Base-by-base conservation (phyloP, 2,113 vertebrate genomes). In the Reinhardtius hippoglossoides region DNA sequence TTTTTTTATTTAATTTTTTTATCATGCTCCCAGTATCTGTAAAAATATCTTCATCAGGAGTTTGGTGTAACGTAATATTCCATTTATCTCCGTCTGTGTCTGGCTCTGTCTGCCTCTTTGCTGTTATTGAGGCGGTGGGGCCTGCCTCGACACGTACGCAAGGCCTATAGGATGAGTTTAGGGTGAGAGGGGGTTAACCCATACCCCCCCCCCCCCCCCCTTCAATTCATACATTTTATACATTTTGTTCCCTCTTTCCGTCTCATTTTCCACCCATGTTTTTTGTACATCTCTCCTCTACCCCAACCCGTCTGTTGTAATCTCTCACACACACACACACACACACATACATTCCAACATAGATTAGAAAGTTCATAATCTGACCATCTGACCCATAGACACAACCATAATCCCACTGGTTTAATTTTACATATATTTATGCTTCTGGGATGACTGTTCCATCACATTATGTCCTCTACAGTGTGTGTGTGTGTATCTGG, bases 361-460 rank as follows among this genome's bases (percentile, higher is more conserved):
- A 84, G 83, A 92, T 90, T 91, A 78, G 76, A 26, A 42, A 15
- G 72, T 15, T 59, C 67, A 57, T 88, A 90, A 91, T 92, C 88
- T 87, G 87, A 80, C 85, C 74, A 90, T 83, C 80, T 93, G 86
- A 91, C 90, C 88, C 72, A 81, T 27, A 84, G 69, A 92, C 84
- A 87, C 74, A 80, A 75, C 57, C 69, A 66, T 89, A 82, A 78
- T 79, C 74, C 76, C 26, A 5, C 76, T 72, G 76, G 16, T 44
- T 78, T 63, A 9, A 44, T 83, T 71, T 67, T 68, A 62, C 69
- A 62, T 56, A 46, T 76, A 59, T 68, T 18, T 50, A 59, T 73
- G 26, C 35, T 37, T 10, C 42, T 82, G 21, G 76, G 31, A 81
- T 20, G 20, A 82, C 52, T 57, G 21, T 73, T 68, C 73, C 24